Evolutionary conservation across 1,140 invertebrate genomes (phyloP), one percentile per base, ranked within the genome.

Genomic region (Orius insidiosus): DNA sequence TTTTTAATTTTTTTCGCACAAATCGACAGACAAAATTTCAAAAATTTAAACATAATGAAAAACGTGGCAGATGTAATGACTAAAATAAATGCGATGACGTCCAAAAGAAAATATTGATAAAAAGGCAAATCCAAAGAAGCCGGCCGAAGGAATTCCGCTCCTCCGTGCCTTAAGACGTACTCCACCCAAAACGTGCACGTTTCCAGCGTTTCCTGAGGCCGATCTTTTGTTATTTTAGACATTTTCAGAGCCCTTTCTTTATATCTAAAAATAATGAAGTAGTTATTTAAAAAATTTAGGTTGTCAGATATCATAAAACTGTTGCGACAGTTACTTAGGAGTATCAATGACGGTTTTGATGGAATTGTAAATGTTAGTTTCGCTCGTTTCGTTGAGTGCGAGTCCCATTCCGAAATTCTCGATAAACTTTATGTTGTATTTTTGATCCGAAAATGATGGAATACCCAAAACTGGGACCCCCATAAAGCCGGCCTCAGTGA

Each of bases 381-480:
- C 19, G 9, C 59, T 52, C 10, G 56, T 41, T 24, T 52, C 56
- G 15, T 55, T 44, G 1, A 68, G 18, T 30, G 48, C 47, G 4
- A 54, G 24, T 13, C 51, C 50, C n/a, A 39, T 37, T 33, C 53
- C 53, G 16, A 45, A 18, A 8, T 39, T 40, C 11, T 3, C 16
- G 10, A 43, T 30, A 11, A 43, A 43, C 5, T 30, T 9, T 3
- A n/a, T 43, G 41, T 43, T 43, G 41, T 3, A 43, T 31, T 43
- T 30, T 31, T 67, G 65, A 48, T 66, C 64, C 4, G 52, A 54
- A 15, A 65, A 66, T 10, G 60, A 53, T 0, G 72, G 72, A 36
- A 73, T 52, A 24, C 60, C 62, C 30, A 70, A 34, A 52, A 73
- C 55, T 7, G 70, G 68, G 16, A 68, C 60, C 9, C 67, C 61